Evolutionary conservation across 92 coral and sea anemone species (phyloP).

Genomic region (Muricea muricata): DNA sequence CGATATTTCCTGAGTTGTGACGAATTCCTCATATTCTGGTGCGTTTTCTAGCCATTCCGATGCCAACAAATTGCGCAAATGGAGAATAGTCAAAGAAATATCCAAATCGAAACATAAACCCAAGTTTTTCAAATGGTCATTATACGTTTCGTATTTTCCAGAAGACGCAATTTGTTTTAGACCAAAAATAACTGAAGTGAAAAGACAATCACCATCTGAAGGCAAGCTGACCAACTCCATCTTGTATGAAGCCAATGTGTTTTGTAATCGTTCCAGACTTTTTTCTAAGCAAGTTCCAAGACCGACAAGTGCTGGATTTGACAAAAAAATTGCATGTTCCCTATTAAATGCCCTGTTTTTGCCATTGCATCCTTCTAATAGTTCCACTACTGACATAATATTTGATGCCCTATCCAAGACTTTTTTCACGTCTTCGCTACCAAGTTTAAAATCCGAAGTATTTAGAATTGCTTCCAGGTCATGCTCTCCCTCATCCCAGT

Average conservation of each 20-base stretch:
- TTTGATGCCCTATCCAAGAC: slow-evolving; percentile 36
- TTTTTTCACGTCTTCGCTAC: slow-evolving; percentile 49
- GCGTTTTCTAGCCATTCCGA: slow-evolving; percentile 11
- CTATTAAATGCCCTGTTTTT: neutral
- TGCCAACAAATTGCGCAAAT: neutral
- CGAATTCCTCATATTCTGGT: slow-evolving; percentile 48
- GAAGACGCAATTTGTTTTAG: slow-evolving; percentile 10
- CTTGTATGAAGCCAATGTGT: slow-evolving; percentile 23
- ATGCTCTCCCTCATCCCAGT: slow-evolving; percentile 5
- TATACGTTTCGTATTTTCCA: no score
- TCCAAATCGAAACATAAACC: no score
- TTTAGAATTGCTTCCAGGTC: slow-evolving; percentile 45
- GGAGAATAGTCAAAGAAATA: no score
- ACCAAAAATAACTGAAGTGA: slow-evolving; percentile 47
- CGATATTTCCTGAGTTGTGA: slow-evolving; percentile 42
- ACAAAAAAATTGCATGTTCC: neutral
- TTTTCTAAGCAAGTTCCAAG: neutral
- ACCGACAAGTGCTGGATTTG: slow-evolving; percentile 2
- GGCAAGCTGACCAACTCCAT: slow-evolving; percentile 42
- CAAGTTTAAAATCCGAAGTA: slow-evolving; percentile 8
- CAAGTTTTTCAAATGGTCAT: no score
- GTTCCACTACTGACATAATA: neutral
- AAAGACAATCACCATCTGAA: slow-evolving; percentile 64
- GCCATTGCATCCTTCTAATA: neutral
- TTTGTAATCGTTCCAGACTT: neutral